Percentiles rank a stretch among this genome's conserved stretches.
These are phyloP conservation scores for Phoeniculus purpureus DNA, from an alignment of 2,797 vertebrate species.

Conservation along the genomic window DNA sequence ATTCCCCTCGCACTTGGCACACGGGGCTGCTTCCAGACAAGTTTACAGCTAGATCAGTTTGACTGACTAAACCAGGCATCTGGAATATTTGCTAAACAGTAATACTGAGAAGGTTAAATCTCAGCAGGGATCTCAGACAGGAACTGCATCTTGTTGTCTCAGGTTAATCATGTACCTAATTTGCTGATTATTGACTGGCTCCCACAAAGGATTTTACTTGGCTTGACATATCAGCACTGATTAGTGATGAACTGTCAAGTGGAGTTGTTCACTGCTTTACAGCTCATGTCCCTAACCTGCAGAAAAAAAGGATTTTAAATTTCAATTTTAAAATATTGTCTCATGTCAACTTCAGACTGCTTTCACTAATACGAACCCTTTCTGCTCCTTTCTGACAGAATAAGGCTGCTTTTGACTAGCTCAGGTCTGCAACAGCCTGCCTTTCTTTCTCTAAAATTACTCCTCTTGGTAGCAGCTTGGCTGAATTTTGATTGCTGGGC, in stretches of 20 bases:
- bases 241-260: slow-evolving; percentile 77
- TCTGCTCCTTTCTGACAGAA: slow-evolving; percentile 34
- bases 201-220: slow-evolving; percentile 77
- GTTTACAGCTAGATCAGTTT: slow-evolving; percentile 56
- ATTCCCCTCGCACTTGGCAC: background rate
- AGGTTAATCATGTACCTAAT: slow-evolving; percentile 83
- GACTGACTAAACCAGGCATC: slow-evolving; percentile 76
- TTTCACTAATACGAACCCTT: slow-evolving; percentile 16
- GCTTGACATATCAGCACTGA: slow-evolving; percentile 75
- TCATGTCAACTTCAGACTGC: slow-evolving; percentile 50
- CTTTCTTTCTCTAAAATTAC: background rate
- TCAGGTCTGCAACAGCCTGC: slow-evolving; percentile 9
- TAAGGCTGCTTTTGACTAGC: slow-evolving; percentile 7
- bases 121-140: slow-evolving; percentile 74
- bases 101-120: slow-evolving; percentile 75
- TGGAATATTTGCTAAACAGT: slow-evolving; percentile 79
- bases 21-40: slow-evolving; percentile 22
- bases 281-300: slow-evolving; percentile 66
- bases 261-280: slow-evolving; percentile 61
- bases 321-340: slow-evolving; percentile 40
- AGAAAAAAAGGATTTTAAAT: slow-evolving; percentile 62
- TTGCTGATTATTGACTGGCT: slow-evolving; percentile 83
- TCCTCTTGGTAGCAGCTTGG: background rate
- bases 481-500: slow-evolving; percentile 13
- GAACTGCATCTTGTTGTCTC: slow-evolving; percentile 76